These are phyloP conservation scores for Lepidocyrtoides sp. DNA, from an alignment of 2,888 invertebrate species.

Conservation along the genomic window DNA sequence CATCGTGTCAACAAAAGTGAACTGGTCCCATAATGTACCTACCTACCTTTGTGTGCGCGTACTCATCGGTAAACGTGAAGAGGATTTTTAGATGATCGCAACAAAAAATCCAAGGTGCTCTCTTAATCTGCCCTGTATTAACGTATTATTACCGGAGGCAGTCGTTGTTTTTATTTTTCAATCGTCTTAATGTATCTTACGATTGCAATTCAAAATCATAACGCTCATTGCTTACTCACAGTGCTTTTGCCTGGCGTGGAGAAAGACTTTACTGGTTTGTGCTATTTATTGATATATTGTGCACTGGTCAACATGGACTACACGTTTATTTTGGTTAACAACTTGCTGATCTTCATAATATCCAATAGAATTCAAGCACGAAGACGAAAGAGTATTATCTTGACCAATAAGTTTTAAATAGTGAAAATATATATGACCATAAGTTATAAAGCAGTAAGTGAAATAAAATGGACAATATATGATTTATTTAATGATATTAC, in stretches of 20 bases:
- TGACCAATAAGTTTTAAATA: constrained; percentile 44
- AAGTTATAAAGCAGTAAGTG: too few species aligned
- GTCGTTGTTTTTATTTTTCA: background rate
- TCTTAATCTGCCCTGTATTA: constrained; percentile 62
- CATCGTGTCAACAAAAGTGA: background rate
- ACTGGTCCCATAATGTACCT: background rate
- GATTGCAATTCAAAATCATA: background rate
- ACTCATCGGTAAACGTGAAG: constrained; percentile 3
- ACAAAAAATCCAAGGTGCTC: constrained; percentile 51
- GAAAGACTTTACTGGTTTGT: constrained; percentile 30
- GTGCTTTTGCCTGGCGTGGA: background rate
- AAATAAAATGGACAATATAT: constrained; percentile 42
- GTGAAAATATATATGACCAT: constrained; percentile 29
- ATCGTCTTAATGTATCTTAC: background rate
- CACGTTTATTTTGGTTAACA: background rate
- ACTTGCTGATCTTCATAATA: background rate
- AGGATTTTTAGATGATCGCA: constrained; percentile 1
- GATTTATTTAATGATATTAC: constrained; percentile 73
- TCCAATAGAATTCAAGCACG: constrained; percentile 72
- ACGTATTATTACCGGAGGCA: constrained; percentile 13
- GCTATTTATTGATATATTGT: background rate
- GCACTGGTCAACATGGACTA: background rate
- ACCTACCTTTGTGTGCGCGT: background rate
- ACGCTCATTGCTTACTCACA: background rate
- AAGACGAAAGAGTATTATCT: background rate